Conservation (phyloP, 2,113 vertebrate species). For the Chionis minor region DNA sequence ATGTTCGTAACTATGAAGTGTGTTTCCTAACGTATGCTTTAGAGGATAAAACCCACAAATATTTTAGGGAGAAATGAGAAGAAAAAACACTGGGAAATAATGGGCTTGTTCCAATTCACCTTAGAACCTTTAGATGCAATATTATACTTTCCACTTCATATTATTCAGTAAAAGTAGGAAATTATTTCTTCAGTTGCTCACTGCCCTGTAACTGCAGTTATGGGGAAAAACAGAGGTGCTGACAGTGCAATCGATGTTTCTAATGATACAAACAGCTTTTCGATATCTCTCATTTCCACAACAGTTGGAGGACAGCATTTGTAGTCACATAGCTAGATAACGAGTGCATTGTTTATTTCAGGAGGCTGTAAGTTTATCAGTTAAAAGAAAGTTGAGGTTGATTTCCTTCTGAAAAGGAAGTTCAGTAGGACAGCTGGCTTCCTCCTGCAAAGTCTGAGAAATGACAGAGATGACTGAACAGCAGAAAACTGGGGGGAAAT, state of each 20-base stretch:
- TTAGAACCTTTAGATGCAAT: not conserved
- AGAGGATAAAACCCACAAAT: not conserved
- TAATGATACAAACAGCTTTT: not conserved
- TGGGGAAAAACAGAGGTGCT: not conserved
- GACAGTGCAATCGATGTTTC: not conserved
- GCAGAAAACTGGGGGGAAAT: not conserved
- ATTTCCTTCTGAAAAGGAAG: not conserved
- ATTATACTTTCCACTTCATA: not conserved
- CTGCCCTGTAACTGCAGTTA: not conserved
- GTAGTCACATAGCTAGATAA: not conserved
- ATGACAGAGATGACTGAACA: not conserved
- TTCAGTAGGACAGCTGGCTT: not conserved
- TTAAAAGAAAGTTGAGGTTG: not conserved
- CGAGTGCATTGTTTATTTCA: not conserved
- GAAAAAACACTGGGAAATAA: not conserved
- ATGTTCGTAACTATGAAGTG: not conserved
- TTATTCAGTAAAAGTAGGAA: not conserved
- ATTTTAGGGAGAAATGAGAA: not conserved
- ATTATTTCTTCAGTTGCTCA: not conserved
- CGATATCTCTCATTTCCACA: not conserved
- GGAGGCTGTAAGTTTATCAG: not conserved
- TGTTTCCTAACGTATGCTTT: not conserved
- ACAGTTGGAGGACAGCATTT: not conserved
- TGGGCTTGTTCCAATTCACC: not conserved
- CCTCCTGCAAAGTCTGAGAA: not conserved